Evolutionary conservation across 2,888 invertebrate species (phyloP).

Genomic region (Zaprionus obscuricornis): DNA sequence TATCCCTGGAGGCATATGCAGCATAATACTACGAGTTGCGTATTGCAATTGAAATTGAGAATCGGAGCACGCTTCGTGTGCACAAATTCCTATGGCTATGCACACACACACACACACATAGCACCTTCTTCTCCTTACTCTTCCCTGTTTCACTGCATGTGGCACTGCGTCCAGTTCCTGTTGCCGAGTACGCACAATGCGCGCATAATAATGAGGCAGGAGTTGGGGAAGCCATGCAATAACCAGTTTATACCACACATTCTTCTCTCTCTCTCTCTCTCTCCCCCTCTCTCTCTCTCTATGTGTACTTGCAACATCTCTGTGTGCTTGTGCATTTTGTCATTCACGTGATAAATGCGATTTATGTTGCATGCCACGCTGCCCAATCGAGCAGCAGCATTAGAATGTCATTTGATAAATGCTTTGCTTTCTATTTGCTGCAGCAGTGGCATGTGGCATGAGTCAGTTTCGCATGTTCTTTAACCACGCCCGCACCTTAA

Average conservation of each 20-base stretch:
- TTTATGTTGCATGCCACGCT: constrained; percentile 42
- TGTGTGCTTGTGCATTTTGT: constrained; percentile 60
- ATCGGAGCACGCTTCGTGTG: constrained; percentile 72
- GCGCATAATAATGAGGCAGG: constrained; percentile 71
- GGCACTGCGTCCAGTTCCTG: constrained; percentile 61
- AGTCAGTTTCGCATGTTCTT: neutral
- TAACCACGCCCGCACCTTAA: constrained; percentile 30
- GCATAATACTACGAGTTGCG: constrained; percentile 14
- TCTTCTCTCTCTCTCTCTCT: neutral
- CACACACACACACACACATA: constrained; percentile 16
- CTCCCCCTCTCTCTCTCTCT: neutral
- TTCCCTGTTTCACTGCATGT: constrained; percentile 10
- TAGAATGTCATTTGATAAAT: constrained; percentile 72
- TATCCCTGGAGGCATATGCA: constrained; percentile 76
- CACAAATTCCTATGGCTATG: constrained; percentile 65
- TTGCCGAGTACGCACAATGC: constrained; percentile 75
- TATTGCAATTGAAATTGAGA: constrained; percentile 69
- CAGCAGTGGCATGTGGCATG: neutral
- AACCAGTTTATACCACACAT: constrained; percentile 39
- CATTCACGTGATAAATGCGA: constrained; percentile 70
- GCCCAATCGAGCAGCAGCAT: constrained; percentile 57
- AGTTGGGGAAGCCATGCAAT: constrained; percentile 19
- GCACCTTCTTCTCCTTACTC: constrained; percentile 9
- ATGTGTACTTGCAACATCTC: constrained; percentile 7
- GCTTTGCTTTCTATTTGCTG: constrained; percentile 17